These are phyloP conservation scores for Nemurella pictetii DNA, from an alignment of 2,888 invertebrate genomes.

Conservation along the genomic window DNA sequence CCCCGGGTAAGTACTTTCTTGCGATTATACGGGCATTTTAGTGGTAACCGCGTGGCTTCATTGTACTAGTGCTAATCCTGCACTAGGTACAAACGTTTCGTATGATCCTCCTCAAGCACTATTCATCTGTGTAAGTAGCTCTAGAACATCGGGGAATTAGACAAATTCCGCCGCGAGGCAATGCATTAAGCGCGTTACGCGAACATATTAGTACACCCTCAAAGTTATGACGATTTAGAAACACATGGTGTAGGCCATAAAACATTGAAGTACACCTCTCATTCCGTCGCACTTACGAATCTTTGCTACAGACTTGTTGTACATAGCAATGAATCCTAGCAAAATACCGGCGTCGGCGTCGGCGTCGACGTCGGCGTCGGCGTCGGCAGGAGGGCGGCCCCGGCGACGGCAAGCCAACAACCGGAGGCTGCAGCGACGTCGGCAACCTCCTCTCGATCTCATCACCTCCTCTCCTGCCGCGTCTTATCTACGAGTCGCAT, in stretches of 20 bases:
- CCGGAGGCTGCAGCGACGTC: neutral
- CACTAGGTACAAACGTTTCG: neutral
- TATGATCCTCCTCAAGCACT: neutral
- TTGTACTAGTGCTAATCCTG: neutral
- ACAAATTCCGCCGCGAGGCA: neutral
- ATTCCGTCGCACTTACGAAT: too few relatives aligned
- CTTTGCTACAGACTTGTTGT: too few relatives aligned
- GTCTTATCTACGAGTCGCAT: constrained; percentile 21
- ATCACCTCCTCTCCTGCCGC: neutral
- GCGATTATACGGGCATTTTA: neutral
- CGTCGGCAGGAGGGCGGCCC: neutral
- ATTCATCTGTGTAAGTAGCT: neutral
- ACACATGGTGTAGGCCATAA: neutral
- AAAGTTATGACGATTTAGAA: neutral
- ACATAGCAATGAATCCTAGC: neutral
- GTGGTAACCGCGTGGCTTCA: neutral
- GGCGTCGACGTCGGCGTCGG: neutral
- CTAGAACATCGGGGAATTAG: neutral
- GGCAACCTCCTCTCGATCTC: neutral
- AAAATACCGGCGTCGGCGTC: neutral
- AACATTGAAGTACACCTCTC: neutral
- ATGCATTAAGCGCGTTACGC: neutral
- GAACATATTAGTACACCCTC: neutral
- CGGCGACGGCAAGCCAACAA: neutral
- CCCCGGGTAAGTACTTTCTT: neutral